A percentile compares a stretch with the other conserved stretches of the same genome.
Conservation (phyloP, 2,888 invertebrate genomes). For the Bombylius discolor region DNA sequence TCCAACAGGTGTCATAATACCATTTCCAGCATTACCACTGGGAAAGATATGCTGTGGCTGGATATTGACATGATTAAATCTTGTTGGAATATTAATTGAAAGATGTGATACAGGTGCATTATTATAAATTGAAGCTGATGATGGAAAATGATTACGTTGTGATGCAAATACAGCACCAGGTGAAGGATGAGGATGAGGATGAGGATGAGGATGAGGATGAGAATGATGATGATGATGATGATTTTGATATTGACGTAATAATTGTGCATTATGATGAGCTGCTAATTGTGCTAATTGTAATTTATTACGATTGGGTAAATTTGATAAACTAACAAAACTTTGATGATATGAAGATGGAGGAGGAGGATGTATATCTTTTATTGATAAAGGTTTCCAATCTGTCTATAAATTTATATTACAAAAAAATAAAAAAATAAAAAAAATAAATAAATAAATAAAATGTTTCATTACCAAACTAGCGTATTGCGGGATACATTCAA, state of each 20-base stretch:
- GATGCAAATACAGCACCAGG: too few species aligned
- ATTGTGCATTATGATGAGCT: not conserved
- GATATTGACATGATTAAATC: not conserved
- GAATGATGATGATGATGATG: not conserved
- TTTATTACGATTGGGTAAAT: not conserved
- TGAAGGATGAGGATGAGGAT: too few species aligned
- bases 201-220: too few species aligned
- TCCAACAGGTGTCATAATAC: not conserved
- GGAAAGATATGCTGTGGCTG: not conserved
- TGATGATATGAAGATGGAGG: not conserved
- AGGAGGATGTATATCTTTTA: not conserved
- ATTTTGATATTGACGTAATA: not conserved
- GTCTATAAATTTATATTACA: not conserved
- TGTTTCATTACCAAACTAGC: too few species aligned
- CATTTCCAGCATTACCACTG: not conserved
- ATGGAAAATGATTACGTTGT: not conserved
- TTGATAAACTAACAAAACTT: not conserved
- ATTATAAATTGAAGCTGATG: not conserved
- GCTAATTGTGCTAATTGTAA: not conserved
- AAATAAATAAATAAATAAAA: not conserved
- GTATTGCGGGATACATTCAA: too few species aligned
- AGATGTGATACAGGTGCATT: not conserved
- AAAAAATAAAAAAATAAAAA: not conserved
- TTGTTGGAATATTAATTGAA: not conserved
- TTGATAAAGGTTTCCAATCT: not conserved